Base-by-base conservation (phyloP, 2,888 invertebrate species). In the Anarsia innoxiella region DNA sequence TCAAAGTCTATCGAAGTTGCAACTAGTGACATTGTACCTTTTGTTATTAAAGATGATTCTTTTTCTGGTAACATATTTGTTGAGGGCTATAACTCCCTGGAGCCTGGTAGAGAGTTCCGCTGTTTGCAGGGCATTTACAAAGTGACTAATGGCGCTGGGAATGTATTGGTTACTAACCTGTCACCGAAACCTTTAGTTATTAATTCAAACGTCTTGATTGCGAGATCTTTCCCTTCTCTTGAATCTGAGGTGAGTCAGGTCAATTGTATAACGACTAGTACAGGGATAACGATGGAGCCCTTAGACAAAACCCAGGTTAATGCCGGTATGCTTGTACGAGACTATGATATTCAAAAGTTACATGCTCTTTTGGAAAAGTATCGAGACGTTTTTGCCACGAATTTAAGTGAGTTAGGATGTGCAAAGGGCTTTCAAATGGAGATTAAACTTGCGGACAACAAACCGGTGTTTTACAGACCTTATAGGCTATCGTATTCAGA, bases 391-490 rank as follows among this genome's bases (percentile, higher is more conserved):
- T 25, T 41, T 25, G 19, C 25, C 3, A 31, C 30, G 1, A 27
- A 27, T 12, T 34, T 49, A 1, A 23, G 23, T 4, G 48, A 51
- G 29, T 12, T 51, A 37, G 48, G 51, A 0, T 43, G 45, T 23
- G 29, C 35, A 0, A 31, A 30, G 8, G 34, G 38, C 10, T 10
- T 33, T 4, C 41, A 45, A 29, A 50, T 52, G 46, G 23, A 25
- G 1, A 46, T 52, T 8, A 40, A 47, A 1, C 11, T 52, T 2
- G 14, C 11, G 0, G 52, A 52, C 13, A 25, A 45, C 8, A 47
- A 16, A 12, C 52, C 47, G 0, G 40, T 50, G 0, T 41, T 52
- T 4, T 52, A 49, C 15, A 34, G 47, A 5, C 52, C 52, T 0
- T 52, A 52, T 12, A 27, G 52, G 2, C 16, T 49, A 12, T 44